These are phyloP conservation scores for Falcaria lacertinaria DNA, from an alignment of 2,888 invertebrate species.

Conservation along the genomic window DNA sequence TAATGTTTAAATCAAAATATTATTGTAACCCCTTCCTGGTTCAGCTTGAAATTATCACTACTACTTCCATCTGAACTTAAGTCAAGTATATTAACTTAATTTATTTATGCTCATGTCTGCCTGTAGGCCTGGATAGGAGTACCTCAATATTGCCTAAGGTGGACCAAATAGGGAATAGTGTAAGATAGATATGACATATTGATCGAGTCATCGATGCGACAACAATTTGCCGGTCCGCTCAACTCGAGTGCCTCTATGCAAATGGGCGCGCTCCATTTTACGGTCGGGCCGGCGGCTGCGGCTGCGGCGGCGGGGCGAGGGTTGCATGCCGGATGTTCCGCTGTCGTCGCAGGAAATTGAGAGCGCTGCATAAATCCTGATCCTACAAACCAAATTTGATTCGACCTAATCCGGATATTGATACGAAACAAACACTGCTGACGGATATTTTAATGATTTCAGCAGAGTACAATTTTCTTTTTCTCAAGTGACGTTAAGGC, in stretches of 20 bases:
- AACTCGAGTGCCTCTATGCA: conserved; percentile 70
- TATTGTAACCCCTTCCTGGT: no score
- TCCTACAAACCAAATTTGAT: conserved; percentile 76
- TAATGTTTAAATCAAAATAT: no score
- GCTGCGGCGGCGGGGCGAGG: conserved; percentile 10
- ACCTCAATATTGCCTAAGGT: no score
- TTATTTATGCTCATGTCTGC: no score
- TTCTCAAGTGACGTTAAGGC: conserved; percentile 19
- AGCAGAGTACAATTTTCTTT: conserved; percentile 12
- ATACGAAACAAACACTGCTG: conserved; percentile 67
- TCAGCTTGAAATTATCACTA: no score
- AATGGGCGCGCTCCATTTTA: conserved; percentile 72
- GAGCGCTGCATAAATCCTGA: conserved; percentile 77
- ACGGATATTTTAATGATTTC: conserved; percentile 48
- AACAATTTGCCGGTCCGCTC: conserved; percentile 76
- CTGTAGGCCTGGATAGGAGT: no score
- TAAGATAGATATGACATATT: conserved; percentile 58
- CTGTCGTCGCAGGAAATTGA: conserved; percentile 78
- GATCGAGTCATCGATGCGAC: conserved; percentile 73
- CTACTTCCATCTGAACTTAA: no score
- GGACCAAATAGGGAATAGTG: not conserved
- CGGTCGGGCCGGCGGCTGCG: conserved; percentile 50
- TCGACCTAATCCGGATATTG: conserved; percentile 77
- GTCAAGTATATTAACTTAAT: no score
- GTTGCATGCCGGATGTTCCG: conserved; percentile 68